Evolutionary conservation across 2,113 vertebrate genomes (phyloP).

Genomic region (Centropristis striata): DNA sequence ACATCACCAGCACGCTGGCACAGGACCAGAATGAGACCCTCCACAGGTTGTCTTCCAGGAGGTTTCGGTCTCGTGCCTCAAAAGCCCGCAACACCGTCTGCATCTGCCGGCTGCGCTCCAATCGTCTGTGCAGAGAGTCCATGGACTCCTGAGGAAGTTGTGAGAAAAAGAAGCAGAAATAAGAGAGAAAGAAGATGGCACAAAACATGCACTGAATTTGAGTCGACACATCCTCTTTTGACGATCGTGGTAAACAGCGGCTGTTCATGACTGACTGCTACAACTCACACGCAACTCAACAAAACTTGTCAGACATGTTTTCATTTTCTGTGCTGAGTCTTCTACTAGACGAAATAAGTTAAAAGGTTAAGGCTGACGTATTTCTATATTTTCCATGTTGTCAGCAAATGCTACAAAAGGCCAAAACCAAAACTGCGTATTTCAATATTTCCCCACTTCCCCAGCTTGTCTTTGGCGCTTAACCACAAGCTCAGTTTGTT

Average conservation of each 20-base stretch:
- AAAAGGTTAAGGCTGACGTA: not conserved
- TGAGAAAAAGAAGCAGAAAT: not conserved
- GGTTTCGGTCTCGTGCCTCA: conserved; percentile 91
- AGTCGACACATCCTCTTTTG: not conserved
- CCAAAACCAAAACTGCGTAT: conserved; percentile 21
- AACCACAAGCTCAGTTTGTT: not conserved
- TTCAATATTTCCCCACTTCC: conserved; percentile 49
- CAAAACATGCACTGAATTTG: not conserved
- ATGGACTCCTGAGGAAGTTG: conserved; percentile 87
- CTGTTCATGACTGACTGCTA: no score
- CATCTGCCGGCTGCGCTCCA: conserved; percentile 91
- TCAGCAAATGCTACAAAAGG: conserved; percentile 23
- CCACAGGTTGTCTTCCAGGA: conserved; percentile 90
- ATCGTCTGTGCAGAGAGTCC: conserved; percentile 86
- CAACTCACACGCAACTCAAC: no score
- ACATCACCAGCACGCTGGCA: conserved; percentile 86
- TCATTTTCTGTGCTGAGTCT: not conserved
- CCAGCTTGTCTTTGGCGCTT: not conserved
- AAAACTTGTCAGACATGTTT: not conserved
- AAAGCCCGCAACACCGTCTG: conserved; percentile 89
- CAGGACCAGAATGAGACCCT: conserved; percentile 93
- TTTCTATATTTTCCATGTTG: conserved; percentile 33
- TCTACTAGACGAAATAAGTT: fast-evolving
- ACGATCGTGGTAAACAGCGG: not conserved
- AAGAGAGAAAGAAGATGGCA: not conserved